phyloP scores from a whole-genome alignment of 2,113 vertebrate genomes.

The Etheostoma cragini region DNA sequence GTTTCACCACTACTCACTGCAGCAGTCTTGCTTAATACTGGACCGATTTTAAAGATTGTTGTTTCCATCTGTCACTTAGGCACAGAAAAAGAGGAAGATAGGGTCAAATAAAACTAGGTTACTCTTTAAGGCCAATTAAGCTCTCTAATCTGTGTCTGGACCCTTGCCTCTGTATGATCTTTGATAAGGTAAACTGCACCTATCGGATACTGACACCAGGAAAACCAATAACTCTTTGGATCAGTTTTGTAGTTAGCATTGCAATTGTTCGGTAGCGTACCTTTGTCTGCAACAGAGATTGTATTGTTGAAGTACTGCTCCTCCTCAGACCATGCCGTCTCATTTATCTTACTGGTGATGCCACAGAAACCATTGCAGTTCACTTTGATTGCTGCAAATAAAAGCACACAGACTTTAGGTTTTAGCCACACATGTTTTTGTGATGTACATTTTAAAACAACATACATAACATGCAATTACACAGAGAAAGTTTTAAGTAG shows the following conservation, averaged over 20 bases:
- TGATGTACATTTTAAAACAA: no score
- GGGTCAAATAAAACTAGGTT: no score
- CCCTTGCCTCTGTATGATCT: background rate
- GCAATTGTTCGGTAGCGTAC: conserved; percentile 63
- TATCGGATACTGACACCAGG: background rate
- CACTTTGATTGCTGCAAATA: conserved; percentile 90
- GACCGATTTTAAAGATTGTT: no score
- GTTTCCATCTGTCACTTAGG: no score
- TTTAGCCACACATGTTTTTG: background rate
- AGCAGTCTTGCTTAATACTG: no score
- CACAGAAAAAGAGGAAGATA: no score
- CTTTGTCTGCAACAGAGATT: conserved; percentile 92
- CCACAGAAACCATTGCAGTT: conserved; percentile 92
- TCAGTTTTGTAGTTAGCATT: background rate
- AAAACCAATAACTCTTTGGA: background rate
- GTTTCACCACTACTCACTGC: no score
- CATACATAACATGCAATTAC: no score
- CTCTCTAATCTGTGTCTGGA: background rate
- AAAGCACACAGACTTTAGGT: background rate
- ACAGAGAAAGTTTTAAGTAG: background rate
- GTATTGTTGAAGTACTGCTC: conserved; percentile 95
- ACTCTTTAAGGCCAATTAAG: background rate
- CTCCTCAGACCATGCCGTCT: conserved; percentile 86
- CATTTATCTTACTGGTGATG: conserved; percentile 90
- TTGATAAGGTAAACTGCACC: background rate